A percentile compares a stretch with the other conserved stretches of the same genome.
phyloP scores from a whole-genome alignment of 2,113 vertebrate genomes.

The Orthochromis malagaraziensis region DNA sequence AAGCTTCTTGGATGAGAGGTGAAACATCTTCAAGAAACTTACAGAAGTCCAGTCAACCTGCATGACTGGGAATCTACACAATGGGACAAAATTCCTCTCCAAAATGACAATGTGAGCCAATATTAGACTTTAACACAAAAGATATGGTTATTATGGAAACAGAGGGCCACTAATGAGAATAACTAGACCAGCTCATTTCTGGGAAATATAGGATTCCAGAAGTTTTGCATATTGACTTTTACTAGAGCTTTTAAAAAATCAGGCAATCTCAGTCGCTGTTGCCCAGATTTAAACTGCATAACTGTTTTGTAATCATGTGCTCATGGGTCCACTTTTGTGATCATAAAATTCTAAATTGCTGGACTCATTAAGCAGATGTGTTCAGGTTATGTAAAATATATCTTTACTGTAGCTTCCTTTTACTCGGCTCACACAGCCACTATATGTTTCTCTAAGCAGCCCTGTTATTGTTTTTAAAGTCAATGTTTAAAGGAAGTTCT shows the following conservation, averaged over 20 bases:
- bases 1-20: rapidly evolving
- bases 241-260: rapidly evolving
- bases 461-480: background rate
- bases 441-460: background rate
- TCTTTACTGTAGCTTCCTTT: background rate
- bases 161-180: background rate
- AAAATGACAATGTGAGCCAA: background rate
- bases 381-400: background rate
- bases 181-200: background rate
- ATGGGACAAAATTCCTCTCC: rapidly evolving
- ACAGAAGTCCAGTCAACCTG: background rate
- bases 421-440: rapidly evolving
- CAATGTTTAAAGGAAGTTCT: background rate
- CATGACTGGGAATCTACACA: background rate
- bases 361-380: background rate
- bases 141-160: rapidly evolving
- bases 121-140: background rate
- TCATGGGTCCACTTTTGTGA: background rate
- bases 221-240: background rate
- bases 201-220: background rate
- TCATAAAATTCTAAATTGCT: background rate
- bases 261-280: background rate
- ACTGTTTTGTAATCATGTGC: background rate
- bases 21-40: background rate
- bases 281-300: background rate